Base-by-base conservation (phyloP, 2,113 vertebrate genomes). In the Amphiprion ocellaris region DNA sequence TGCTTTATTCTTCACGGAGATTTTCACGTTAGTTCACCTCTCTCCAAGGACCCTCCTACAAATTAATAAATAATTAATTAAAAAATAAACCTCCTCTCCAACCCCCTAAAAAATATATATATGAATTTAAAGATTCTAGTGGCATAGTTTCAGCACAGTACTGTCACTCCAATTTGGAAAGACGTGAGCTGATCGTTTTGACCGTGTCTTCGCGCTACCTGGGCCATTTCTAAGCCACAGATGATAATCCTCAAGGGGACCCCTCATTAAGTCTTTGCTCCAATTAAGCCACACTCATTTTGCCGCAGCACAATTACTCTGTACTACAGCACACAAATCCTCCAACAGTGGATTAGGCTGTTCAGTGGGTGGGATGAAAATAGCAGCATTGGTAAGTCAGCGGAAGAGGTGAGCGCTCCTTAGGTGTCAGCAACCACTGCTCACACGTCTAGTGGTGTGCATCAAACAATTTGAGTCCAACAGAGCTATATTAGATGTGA, bases 231-330 rank as follows among this genome's bases (percentile, higher is more conserved):
- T 91, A 81, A 87, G 84, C 79, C 90, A 78, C 74, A 62, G 81
- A 89, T 93, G 76, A 88, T 83, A 83, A 92, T 91, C 87, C 91
- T 91, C 84, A 5, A 67, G 79, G 77, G 88, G 65, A n/a, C n/a
- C 58, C 80, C 85, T 92, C 86, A 92, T 91, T 94, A 93, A 91
- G 88, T 84, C 88, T 87, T 84, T 83, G 86, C 91, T 92, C 87
- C 92, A 93, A 93, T 93, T 94, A 94, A 91, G 82, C 84, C 64
- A 64, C 70, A 49, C 79, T 88, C 85, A 87, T 92, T 92, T 90
- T 84, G 62, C 86, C 4, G 21, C 71, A 44, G 84, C 83, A 83
- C 91, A 91, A 91, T 89, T 84, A 77, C 87, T 84, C 79, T 47
- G 78, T 81, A 81, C 72, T 61, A 23, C 75, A 44, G 79, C 12